Evolutionary conservation across 2,888 invertebrate genomes (phyloP), one percentile per base, ranked within the genome.

Genomic region (Carabus problematicus): DNA sequence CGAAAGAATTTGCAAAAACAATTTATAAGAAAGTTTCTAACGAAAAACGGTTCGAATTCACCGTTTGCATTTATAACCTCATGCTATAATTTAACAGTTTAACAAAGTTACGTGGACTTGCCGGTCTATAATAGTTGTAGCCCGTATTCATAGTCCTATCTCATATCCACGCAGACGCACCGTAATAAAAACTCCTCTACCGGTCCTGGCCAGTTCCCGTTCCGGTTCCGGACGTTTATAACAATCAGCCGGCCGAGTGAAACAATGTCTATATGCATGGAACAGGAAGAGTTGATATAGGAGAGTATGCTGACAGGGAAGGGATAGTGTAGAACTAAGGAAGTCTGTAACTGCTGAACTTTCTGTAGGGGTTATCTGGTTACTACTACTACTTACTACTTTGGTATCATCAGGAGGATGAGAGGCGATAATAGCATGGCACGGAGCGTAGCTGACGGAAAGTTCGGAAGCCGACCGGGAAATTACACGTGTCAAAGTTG

Each of bases 401-500:
- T 29, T 3, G 29, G 49, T 11, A 41, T n/a, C 12, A 47, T 19
- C 40, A 60, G 43, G 42, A 58, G 66, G 58, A 58, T 29, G 29
- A 60, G 52, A 47, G 54, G 67, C 58, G 67, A 67, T 67, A 67
- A 67, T 67, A 67, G 67, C 59, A 12, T 43, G 54, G 18, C 64
- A 39, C 49, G 39, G 47, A 58, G 19, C 41, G 66, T 58, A 66
- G 47, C 47, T 67, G 72, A 72, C 73, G 70, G 73, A 72, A 74
- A 74, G 73, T 74, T 73, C 72, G 73, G 72, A 69, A 70, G 73
- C 71, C 72, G 71, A 71, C 71, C 67, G 73, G 74, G 73, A 75
- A 74, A 75, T 75, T 75, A 75, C 73, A 72, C 72, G 72, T 75
- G 75, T 75, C 75, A 74, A 73, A 75, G 72, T 74, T 75, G 75